Conservation (phyloP, 2,797 vertebrate genomes). For the Etheostoma perlongum region DNA sequence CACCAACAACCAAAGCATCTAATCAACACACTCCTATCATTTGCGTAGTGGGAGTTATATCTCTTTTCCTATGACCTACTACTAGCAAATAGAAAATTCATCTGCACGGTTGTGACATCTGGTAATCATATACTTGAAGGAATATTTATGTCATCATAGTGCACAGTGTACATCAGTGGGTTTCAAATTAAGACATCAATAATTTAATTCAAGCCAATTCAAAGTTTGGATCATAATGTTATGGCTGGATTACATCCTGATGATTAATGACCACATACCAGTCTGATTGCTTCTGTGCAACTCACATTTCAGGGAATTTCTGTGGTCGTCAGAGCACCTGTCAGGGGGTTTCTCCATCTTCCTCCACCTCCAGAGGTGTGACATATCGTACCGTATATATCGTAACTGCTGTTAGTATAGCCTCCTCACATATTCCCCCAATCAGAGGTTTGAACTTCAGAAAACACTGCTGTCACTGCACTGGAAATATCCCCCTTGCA, state of each 20-base stretch:
- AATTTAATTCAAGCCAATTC: conserved; percentile 2
- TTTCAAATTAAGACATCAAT: conserved; percentile 1
- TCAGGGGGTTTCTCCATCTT: conserved; percentile 46
- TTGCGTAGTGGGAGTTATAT: conserved; percentile 34
- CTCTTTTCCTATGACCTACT: conserved; percentile 44
- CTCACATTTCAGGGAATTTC: conserved; percentile 67
- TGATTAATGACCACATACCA: conserved; percentile 31
- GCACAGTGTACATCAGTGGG: not conserved
- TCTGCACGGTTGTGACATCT: conserved; percentile 29
- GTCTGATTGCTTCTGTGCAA: conserved; percentile 36
- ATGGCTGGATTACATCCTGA: conserved; percentile 6
- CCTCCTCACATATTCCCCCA: conserved; percentile 12
- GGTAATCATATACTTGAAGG: conserved; percentile 26
- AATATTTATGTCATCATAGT: conserved; percentile 16
- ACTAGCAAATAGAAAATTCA: conserved; percentile 26
- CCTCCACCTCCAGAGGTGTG: conserved; percentile 60
- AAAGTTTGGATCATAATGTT: conserved; percentile 14
- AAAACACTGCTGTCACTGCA: conserved; percentile 51
- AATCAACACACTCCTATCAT: conserved; percentile 47
- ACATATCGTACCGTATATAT: conserved; percentile 60
- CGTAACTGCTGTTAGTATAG: conserved; percentile 46
- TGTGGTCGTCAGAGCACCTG: conserved; percentile 57
- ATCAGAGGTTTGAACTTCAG: conserved; percentile 43
- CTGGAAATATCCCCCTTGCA: conserved; percentile 61
- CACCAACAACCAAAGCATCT: conserved; percentile 16